Percentiles rank a stretch among this genome's conserved stretches.
phyloP scores from a whole-genome alignment of 1,140 invertebrate species.

The Zaprionus inermis region DNA sequence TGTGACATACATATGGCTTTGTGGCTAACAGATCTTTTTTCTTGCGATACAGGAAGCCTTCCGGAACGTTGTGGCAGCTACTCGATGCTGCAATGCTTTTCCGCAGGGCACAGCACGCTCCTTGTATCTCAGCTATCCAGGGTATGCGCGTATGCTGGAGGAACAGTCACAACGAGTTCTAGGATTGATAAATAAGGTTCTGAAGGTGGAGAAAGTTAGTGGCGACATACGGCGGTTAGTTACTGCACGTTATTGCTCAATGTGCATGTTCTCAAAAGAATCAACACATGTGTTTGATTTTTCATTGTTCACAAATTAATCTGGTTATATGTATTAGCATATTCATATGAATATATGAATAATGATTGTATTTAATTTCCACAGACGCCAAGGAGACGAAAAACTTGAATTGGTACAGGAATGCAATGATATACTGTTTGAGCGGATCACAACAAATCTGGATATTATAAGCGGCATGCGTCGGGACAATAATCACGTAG shows the following conservation, averaged over 20 bases:
- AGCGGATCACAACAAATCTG: slow-evolving; percentile 89
- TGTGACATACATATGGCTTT: not conserved
- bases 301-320: not conserved
- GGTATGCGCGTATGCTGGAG: slow-evolving; percentile 87
- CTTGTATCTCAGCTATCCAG: slow-evolving; percentile 89
- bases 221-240: slow-evolving; percentile 85
- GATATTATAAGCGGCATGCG: slow-evolving; percentile 88
- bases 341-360: too few species aligned
- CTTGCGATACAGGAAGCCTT: slow-evolving; percentile 48
- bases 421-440: slow-evolving; percentile 92
- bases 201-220: slow-evolving; percentile 87
- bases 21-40: not conserved
- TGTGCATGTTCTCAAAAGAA: not conserved
- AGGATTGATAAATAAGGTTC: slow-evolving; percentile 85
- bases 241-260: not conserved
- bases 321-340: too few species aligned
- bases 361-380: not conserved
- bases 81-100: slow-evolving; percentile 88
- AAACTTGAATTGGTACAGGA: slow-evolving; percentile 91
- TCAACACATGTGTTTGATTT: not conserved
- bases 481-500: slow-evolving; percentile 86
- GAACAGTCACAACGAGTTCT: slow-evolving; percentile 86
- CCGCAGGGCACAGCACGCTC: slow-evolving; percentile 89
- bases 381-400: slow-evolving; percentile 87
- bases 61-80: slow-evolving; percentile 85